A percentile compares a stretch with the other conserved stretches of the same genome.
Evolutionary conservation across 1,140 invertebrate genomes (phyloP).

Genomic region (Bombus ignitus): DNA sequence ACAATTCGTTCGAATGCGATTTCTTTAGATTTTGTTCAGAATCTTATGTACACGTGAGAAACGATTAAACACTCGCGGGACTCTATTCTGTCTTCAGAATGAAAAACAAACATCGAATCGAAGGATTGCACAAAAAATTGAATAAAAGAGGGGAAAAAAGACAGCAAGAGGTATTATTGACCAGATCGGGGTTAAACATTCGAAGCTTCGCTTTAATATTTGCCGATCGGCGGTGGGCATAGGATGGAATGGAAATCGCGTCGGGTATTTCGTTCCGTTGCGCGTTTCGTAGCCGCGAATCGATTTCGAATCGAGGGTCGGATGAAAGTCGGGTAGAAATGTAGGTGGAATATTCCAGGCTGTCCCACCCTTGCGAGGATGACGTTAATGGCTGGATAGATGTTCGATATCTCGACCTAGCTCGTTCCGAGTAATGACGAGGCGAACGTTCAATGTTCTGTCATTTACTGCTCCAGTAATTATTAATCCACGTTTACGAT

Average conservation of each 20-base stretch:
- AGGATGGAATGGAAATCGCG: constrained; percentile 30
- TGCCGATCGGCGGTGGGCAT: no score
- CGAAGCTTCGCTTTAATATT: constrained; percentile 13
- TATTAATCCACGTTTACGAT: constrained; percentile 26
- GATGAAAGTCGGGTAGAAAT: constrained; percentile 41
- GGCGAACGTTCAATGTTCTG: background rate
- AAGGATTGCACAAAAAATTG: background rate
- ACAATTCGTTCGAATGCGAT: background rate
- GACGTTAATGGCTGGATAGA: constrained; percentile 44
- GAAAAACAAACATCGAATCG: no score
- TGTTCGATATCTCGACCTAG: constrained; percentile 33
- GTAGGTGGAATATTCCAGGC: constrained; percentile 40
- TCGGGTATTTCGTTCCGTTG: constrained; percentile 19
- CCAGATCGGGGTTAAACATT: background rate
- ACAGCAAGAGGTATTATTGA: background rate
- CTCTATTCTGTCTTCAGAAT: no score
- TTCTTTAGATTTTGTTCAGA: background rate
- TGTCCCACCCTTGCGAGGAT: constrained; percentile 18
- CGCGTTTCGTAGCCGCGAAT: constrained; percentile 11
- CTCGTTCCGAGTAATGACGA: constrained; percentile 5
- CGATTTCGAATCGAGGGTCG: constrained; percentile 30
- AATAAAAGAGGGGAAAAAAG: background rate
- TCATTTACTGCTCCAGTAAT: background rate
- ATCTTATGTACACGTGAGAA: no score
- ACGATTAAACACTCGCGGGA: no score